A percentile compares a stretch with the other conserved stretches of the same genome.
phyloP scores from a whole-genome alignment of 92 coral and sea anemone species.

The Actinernus sp. region DNA sequence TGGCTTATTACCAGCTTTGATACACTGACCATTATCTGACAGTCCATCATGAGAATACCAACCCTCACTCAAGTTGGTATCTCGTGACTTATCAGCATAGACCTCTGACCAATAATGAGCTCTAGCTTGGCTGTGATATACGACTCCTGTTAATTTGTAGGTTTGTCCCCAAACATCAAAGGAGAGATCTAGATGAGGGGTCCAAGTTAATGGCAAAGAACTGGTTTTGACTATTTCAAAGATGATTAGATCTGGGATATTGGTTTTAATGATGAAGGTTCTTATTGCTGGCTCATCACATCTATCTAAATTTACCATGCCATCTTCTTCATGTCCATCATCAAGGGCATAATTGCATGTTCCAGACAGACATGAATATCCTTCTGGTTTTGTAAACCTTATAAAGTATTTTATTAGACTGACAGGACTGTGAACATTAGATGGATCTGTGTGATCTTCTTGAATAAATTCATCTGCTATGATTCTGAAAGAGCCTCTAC shows the following conservation, averaged over 20 bases:
- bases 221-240: not conserved
- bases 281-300: not conserved
- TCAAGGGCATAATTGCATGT: not conserved
- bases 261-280: not conserved
- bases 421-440: not conserved
- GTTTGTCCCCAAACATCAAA: no score
- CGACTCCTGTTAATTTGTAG: no score
- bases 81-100: no score
- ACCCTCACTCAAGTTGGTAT: not conserved
- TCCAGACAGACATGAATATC: slow-evolving; percentile 19
- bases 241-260: not conserved
- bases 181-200: no score
- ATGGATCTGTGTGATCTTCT: not conserved
- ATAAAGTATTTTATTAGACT: no score
- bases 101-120: no score
- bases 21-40: slow-evolving; percentile 1
- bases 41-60: slow-evolving; percentile 24
- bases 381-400: no score
- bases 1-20: slow-evolving; percentile 12
- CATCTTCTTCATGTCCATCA: no score
- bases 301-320: not conserved
- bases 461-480: no score
- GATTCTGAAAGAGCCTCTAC: no score
- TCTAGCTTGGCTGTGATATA: no score
- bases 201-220: not conserved